Evolutionary conservation across 2,888 invertebrate species (phyloP).

Genomic region (Catocala fraxini): DNA sequence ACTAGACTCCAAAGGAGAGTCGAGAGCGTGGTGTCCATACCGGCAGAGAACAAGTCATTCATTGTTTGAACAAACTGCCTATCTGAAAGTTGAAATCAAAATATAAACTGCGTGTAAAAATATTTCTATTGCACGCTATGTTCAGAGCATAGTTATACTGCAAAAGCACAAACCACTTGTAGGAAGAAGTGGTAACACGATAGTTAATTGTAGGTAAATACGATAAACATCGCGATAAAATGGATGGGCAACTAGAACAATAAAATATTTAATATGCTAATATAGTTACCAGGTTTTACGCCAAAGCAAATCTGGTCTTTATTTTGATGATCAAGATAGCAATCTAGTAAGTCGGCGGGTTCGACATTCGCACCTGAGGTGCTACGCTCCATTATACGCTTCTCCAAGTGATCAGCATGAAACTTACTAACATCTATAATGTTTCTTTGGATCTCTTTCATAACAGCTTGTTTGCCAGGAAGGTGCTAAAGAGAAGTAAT

Average conservation of each 20-base stretch:
- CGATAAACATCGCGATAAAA: no score
- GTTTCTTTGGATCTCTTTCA: constrained; percentile 83
- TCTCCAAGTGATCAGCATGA: constrained; percentile 50
- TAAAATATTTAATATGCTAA: no score
- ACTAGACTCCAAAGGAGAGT: constrained; percentile 94
- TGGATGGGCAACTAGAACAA: no score
- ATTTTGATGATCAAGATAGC: constrained; percentile 54
- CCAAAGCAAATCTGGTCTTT: constrained; percentile 24
- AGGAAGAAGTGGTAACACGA: no score
- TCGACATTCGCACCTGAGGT: constrained; percentile 29
- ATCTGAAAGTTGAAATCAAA: constrained; percentile 79
- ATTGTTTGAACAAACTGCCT: constrained; percentile 95
- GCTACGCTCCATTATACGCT: constrained; percentile 42
- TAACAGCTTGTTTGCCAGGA: constrained; percentile 59
- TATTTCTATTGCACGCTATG: not conserved
- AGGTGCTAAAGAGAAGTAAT: constrained; percentile 49
- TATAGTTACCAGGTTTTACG: constrained; percentile 25
- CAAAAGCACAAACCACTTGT: no score
- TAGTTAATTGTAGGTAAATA: no score
- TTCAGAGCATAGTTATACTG: no score
- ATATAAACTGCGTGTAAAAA: constrained; percentile 1
- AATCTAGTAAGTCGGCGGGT: constrained; percentile 60
- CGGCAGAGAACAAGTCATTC: constrained; percentile 95
- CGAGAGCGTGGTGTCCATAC: constrained; percentile 95
- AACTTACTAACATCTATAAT: constrained; percentile 58